Conservation (phyloP, 2,113 vertebrate species). For the Pedetes capensis region DNA sequence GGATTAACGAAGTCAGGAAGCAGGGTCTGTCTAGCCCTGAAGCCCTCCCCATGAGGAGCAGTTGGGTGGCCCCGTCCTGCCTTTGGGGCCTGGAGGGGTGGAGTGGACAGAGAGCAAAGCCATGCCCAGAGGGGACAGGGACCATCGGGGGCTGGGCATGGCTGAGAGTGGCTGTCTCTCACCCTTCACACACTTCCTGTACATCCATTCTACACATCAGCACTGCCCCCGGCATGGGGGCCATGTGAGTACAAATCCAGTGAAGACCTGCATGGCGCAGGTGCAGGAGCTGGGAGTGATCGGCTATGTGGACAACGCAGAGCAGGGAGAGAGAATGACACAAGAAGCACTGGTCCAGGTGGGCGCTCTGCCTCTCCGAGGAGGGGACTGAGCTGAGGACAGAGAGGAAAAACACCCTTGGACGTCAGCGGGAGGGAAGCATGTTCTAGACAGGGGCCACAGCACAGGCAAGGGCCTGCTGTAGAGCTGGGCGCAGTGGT, state of each 20-base stretch:
- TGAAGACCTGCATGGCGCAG: no score
- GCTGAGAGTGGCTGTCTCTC: not conserved
- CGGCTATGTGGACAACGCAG: not conserved
- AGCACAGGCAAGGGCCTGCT: not conserved
- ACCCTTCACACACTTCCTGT: not conserved
- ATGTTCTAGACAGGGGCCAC: not conserved
- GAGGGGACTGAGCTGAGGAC: not conserved
- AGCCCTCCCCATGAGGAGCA: no score
- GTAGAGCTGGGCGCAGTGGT: no score
- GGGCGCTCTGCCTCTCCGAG: not conserved
- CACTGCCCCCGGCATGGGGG: not conserved
- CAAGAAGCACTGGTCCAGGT: not conserved
- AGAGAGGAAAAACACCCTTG: not conserved
- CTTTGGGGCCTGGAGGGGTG: not conserved
- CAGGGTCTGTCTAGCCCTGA: not conserved
- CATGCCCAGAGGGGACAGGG: not conserved
- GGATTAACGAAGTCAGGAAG: no score
- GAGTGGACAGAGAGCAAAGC: not conserved
- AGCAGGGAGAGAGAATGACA: not conserved
- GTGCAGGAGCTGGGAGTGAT: not conserved
- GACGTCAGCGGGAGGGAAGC: not conserved
- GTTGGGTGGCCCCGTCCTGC: not conserved
- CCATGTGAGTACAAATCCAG: not conserved
- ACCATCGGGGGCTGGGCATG: not conserved
- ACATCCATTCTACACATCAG: not conserved